Percentiles rank a stretch among this genome's conserved stretches.
phyloP scores from a whole-genome alignment of 2,888 invertebrate genomes.

The Drosophila prolongata region DNA sequence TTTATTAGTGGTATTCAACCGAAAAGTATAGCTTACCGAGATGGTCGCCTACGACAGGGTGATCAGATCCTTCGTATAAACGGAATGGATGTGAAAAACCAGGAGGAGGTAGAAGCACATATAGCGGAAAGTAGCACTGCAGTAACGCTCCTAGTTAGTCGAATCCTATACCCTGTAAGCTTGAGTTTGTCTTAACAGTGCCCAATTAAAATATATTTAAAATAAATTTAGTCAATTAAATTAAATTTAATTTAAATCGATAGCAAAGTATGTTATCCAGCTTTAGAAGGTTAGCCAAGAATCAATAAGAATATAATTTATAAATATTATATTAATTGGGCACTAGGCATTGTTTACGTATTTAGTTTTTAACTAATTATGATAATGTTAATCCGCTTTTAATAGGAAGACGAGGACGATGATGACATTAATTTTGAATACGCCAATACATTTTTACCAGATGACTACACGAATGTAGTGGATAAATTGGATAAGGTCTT shows the following conservation, averaged over 20 bases:
- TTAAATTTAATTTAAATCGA: no score
- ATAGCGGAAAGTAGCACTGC: conserved; percentile 87
- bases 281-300: background rate
- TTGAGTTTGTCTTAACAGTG: background rate
- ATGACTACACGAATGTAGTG: conserved; percentile 71
- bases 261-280: no score
- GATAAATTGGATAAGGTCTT: conserved; percentile 76
- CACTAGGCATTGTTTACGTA: background rate
- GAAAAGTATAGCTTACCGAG: conserved; percentile 86
- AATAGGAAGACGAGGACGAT: conserved; percentile 69
- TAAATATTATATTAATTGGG: background rate
- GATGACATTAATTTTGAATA: conserved; percentile 73
- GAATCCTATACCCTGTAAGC: conserved; percentile 86
- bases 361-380: background rate
- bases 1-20: conserved; percentile 88
- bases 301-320: background rate
- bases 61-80: conserved; percentile 88
- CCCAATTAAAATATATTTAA: background rate
- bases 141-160: conserved; percentile 87
- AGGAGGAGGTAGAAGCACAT: conserved; percentile 87
- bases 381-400: background rate
- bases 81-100: conserved; percentile 87
- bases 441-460: conserved; percentile 73
- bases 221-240: background rate
- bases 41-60: conserved; percentile 87